These are phyloP conservation scores for Halcyon leucocephala DNA, from an alignment of 2,797 vertebrate genomes.

Conservation along the genomic window DNA sequence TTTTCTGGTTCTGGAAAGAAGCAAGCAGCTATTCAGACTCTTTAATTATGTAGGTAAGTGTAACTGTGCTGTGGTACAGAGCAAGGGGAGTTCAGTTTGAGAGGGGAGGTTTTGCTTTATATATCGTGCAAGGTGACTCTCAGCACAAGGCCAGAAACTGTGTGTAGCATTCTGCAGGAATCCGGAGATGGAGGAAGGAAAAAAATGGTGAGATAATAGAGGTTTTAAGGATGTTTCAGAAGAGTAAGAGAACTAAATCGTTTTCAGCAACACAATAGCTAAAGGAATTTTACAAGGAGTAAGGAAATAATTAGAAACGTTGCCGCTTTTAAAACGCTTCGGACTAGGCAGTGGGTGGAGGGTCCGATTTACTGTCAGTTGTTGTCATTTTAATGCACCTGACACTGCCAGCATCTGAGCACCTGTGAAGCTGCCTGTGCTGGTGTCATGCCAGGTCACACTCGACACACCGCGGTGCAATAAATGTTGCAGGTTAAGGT, in stretches of 20 bases:
- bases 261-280: not conserved
- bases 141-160: not conserved
- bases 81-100: not conserved
- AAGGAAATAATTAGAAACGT: not conserved
- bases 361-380: rapidly evolving
- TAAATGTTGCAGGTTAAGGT: not conserved
- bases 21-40: not conserved
- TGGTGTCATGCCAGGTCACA: not conserved
- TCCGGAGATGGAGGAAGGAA: not conserved
- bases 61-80: not conserved
- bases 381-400: not conserved
- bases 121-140: rapidly evolving
- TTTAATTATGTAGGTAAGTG: not conserved
- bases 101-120: not conserved
- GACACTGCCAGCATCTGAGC: not conserved
- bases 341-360: not conserved
- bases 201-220: not conserved
- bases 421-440: not conserved
- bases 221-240: not conserved
- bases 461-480: not conserved
- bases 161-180: not conserved
- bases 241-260: not conserved
- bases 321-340: not conserved
- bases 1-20: not conserved
- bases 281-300: not conserved